Evolutionary conservation across 2,888 invertebrate genomes (phyloP).

Genomic region (Cheilosia variabilis): DNA sequence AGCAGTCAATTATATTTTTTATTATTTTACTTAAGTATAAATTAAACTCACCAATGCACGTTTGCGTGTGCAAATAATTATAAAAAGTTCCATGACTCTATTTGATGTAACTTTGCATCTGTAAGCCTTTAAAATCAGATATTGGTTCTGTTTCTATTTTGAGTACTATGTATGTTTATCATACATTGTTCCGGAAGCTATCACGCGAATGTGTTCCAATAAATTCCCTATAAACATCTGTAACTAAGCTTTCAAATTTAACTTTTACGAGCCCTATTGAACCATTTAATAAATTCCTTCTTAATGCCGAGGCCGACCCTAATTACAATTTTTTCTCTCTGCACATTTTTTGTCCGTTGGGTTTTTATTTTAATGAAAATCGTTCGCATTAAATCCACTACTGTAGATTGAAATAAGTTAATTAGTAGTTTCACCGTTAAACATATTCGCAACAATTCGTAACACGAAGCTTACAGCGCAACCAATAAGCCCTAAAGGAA

Average conservation of each 20-base stretch:
- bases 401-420: conserved; percentile 36
- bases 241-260: conserved; percentile 11
- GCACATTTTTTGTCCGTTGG: not conserved
- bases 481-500: conserved; percentile 27
- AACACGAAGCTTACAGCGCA: conserved; percentile 10
- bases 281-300: conserved; percentile 31
- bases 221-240: conserved; percentile 10
- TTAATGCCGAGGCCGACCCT: conserved; percentile 38
- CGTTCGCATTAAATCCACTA: not conserved
- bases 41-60: no score
- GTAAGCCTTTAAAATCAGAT: no score
- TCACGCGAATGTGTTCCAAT: not conserved
- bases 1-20: no score
- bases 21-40: no score
- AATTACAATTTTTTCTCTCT: conserved; percentile 26
- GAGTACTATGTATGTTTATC: not conserved
- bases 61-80: no score
- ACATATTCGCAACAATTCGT: conserved; percentile 11
- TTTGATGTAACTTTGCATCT: no score
- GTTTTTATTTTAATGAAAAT: conserved; percentile 13
- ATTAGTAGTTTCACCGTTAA: conserved; percentile 42
- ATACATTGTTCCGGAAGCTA: not conserved
- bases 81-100: no score
- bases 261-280: not conserved
- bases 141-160: not conserved